Conservation (phyloP, 2,113 vertebrate species). For the Terrapene triunguis region DNA sequence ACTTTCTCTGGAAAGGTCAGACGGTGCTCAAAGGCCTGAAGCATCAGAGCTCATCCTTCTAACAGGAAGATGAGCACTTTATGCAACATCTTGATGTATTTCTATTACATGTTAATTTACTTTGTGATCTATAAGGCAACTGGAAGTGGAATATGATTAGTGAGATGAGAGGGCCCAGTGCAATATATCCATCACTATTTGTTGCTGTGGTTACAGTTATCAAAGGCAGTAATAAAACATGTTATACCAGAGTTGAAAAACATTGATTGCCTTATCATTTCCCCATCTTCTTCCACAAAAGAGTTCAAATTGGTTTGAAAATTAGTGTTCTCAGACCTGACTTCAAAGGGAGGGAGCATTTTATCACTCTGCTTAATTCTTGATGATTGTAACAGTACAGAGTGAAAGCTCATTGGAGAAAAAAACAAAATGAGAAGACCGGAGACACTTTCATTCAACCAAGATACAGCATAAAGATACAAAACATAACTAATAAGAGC, state of each 20-base stretch:
- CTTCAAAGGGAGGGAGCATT: slow-evolving; percentile 15
- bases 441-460: background rate
- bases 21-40: background rate
- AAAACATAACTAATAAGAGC: background rate
- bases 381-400: background rate
- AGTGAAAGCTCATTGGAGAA: background rate
- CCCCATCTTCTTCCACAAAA: background rate
- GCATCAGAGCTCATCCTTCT: background rate
- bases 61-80: background rate
- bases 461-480: background rate
- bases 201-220: slow-evolving; percentile 47
- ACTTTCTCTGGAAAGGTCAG: background rate
- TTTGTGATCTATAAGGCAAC: slow-evolving; percentile 31
- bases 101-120: slow-evolving; percentile 11
- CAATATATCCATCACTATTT: background rate
- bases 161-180: slow-evolving; percentile 23
- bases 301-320: slow-evolving; percentile 25
- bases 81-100: background rate
- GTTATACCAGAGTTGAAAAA: background rate
- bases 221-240: slow-evolving; percentile 16
- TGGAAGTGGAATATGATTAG: slow-evolving; percentile 38
- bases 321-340: background rate
- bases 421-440: background rate
- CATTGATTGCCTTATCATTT: background rate
- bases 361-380: background rate